Conservation (phyloP, 2,888 invertebrate genomes). For the Eledone cirrhosa region DNA sequence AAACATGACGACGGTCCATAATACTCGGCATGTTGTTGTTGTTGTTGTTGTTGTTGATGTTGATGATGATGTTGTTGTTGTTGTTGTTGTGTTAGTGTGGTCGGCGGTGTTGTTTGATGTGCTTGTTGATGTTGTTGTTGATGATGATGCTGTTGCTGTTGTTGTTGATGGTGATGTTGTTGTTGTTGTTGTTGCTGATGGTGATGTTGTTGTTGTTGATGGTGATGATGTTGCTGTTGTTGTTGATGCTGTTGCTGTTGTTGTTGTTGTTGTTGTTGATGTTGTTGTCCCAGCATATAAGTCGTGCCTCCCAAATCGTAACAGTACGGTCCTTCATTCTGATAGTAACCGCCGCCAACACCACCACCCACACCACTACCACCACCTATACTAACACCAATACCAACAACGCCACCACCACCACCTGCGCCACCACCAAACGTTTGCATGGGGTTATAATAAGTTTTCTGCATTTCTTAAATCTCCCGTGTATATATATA, state of each 20-base stretch:
- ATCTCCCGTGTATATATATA: too few species aligned
- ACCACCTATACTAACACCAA: too few species aligned
- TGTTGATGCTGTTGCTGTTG: too few species aligned
- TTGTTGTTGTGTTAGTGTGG: not conserved
- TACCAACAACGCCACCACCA: too few species aligned
- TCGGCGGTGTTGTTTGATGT: not conserved
- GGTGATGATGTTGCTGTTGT: too few species aligned
- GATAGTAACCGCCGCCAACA: conserved; percentile 53
- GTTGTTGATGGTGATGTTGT: not conserved
- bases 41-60: conserved; percentile 27
- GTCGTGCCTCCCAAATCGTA: conserved; percentile 39
- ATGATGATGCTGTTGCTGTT: conserved; percentile 12
- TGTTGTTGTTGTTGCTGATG: too few species aligned
- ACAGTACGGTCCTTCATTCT: conserved; percentile 45
- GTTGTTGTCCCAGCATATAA: conserved; percentile 30
- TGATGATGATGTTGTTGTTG: not conserved
- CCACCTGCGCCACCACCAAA: too few species aligned
- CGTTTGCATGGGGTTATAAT: conserved; percentile 43
- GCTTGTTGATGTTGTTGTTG: not conserved
- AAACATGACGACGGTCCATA: conserved; percentile 44
- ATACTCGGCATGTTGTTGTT: conserved; percentile 43
- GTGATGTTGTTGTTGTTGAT: too few species aligned
- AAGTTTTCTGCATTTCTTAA: conserved; percentile 59
- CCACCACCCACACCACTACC: too few species aligned
- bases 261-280: not conserved